Conservation (phyloP, 2,888 invertebrate species). For the Phasia obesa region DNA sequence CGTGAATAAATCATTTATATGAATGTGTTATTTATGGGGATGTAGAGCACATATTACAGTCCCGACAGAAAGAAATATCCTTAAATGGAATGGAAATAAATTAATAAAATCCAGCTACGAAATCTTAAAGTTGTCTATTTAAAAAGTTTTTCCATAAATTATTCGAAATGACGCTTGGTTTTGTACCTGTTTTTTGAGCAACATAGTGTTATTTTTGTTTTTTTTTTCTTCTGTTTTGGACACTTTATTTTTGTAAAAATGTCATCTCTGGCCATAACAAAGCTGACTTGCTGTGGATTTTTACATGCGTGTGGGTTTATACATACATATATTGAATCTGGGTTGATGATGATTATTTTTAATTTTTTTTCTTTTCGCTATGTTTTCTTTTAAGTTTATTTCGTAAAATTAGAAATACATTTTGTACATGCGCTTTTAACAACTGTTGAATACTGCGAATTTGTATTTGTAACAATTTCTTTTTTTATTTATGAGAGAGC, state of each 20-base stretch:
- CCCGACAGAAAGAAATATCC: no score
- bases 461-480: conserved; percentile 3
- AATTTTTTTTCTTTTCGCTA: neutral
- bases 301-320: conserved; percentile 34
- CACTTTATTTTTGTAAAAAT: neutral
- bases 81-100: no score
- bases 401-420: conserved; percentile 13
- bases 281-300: conserved; percentile 7
- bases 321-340: conserved; percentile 74
- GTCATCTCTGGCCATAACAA: neutral
- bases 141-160: no score
- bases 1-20: no score
- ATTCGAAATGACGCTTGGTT: no score
- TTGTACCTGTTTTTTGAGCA: no score
- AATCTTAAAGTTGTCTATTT: no score
- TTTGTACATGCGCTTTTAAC: conserved; percentile 64
- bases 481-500: conserved; percentile 7
- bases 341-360: conserved; percentile 60
- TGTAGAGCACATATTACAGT: no score
- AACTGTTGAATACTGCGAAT: conserved; percentile 59
- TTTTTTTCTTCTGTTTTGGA: neutral
- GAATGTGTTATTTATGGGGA: no score
- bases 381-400: conserved; percentile 7
- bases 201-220: no score
- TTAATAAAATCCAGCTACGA: no score